Conservation (phyloP, 2,113 vertebrate genomes). For the Cathartes aura region DNA sequence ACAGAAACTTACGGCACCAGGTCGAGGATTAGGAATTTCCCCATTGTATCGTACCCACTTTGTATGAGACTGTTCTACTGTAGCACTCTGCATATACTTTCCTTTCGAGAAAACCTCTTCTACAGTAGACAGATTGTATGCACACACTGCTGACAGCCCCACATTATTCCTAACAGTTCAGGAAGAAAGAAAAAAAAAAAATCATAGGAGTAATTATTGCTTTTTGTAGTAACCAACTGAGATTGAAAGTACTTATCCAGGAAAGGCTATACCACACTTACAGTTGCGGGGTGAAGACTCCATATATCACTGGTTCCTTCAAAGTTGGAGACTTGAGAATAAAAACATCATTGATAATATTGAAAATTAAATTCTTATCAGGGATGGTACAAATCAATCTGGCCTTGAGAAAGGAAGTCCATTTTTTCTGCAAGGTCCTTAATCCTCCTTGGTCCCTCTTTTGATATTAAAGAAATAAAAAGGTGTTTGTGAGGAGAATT, state of each 20-base stretch:
- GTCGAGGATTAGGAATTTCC: slow-evolving; percentile 86
- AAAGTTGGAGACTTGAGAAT: slow-evolving; percentile 82
- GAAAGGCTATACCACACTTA: slow-evolving; percentile 72
- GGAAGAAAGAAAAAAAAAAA: not conserved
- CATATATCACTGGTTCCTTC: slow-evolving; percentile 90
- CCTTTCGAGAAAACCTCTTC: slow-evolving; percentile 92
- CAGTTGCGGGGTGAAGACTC: slow-evolving; percentile 93
- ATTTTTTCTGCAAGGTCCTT: slow-evolving; percentile 94
- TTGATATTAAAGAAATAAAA: not conserved
- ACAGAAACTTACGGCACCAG: slow-evolving; percentile 87
- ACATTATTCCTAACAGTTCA: slow-evolving; percentile 86
- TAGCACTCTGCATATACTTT: slow-evolving; percentile 97
- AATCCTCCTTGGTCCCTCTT: slow-evolving; percentile 94
- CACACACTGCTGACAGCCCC: slow-evolving; percentile 93
- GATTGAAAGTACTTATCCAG: not conserved
- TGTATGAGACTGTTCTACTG: slow-evolving; percentile 92
- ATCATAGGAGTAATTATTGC: not conserved
- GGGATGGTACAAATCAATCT: slow-evolving; percentile 91
- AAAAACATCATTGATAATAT: slow-evolving; percentile 91
- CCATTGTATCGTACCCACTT: slow-evolving; percentile 96
- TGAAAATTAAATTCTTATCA: slow-evolving; percentile 94
- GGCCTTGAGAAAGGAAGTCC: slow-evolving; percentile 97
- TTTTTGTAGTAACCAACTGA: not conserved
- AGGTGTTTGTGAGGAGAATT: not conserved
- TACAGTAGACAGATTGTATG: slow-evolving; percentile 86